A percentile compares a stretch with the other conserved stretches of the same genome.
phyloP scores from a whole-genome alignment of 2,113 vertebrate genomes.

The Smithornis capensis region DNA sequence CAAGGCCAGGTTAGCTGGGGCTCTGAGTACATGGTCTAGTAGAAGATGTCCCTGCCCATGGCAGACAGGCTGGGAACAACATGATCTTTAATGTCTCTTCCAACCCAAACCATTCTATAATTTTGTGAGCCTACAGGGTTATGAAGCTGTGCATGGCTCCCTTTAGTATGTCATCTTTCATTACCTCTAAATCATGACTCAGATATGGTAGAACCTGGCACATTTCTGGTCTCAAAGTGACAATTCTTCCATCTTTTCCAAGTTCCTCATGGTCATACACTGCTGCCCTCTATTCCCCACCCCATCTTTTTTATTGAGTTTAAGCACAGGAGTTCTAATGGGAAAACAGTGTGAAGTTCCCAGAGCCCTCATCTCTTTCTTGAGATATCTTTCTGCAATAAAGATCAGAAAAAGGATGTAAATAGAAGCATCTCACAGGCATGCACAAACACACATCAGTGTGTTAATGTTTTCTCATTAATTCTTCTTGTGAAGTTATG shows the following conservation, averaged over 20 bases:
- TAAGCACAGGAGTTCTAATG: not conserved
- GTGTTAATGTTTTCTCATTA: not conserved
- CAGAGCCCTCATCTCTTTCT: not conserved
- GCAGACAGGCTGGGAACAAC: not conserved
- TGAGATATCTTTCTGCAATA: not conserved
- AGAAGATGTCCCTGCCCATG: not conserved
- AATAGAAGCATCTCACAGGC: not conserved
- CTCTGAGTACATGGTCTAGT: not conserved
- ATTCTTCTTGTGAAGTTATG: not conserved
- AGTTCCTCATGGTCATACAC: not conserved
- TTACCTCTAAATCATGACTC: not conserved
- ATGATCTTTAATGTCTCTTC: not conserved
- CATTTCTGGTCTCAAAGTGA: not conserved
- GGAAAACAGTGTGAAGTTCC: not conserved
- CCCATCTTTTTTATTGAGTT: not conserved
- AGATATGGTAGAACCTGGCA: not conserved
- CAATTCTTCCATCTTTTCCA: not conserved
- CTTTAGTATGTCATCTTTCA: not conserved
- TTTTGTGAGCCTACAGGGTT: not conserved
- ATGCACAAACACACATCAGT: not conserved
- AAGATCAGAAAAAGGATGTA: not conserved
- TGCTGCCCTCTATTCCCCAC: not conserved
- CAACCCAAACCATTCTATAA: not conserved
- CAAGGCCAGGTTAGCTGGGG: not conserved
- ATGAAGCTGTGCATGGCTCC: not conserved